Base-by-base conservation (phyloP, 2,888 invertebrate genomes). In the Pelosia muscerda region DNA sequence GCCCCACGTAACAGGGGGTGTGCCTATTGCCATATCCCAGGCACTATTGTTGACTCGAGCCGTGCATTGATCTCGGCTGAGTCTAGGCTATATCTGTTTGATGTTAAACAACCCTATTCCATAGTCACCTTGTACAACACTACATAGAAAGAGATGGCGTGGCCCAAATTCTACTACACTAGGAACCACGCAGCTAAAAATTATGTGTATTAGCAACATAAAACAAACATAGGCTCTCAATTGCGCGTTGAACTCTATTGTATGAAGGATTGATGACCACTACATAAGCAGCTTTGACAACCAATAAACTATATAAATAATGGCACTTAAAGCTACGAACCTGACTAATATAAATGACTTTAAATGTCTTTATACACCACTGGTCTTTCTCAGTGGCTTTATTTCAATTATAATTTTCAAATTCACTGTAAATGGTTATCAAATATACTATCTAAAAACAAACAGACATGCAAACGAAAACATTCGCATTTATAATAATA, bases 241-340 rank as follows among this genome's bases (percentile, higher is more conserved):
- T 34, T 84, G 87, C 90, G 86, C 90, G 90, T 90, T 90, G 85
- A 91, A 87, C 86, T 90, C 90, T 90, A 85, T 80, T 81, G 75
- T 83, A 77, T 49, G 68, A 65, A 68, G 59, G 66, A 25, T 56
- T 38, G 57, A 25, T 15, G 54, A 8, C 26, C 31, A 28, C 55
- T n/a, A 28, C 53, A 15, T 19, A 68, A 34, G 2, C 13, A 54
- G 0, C 61, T 74, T 63, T 42, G 11, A 55, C 65, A 28, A 28
- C 58, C 69, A 22, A 49, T 65, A 22, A 49, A 38, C 19, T 22
- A 15, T 57, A 57, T 22, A 11, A 57, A 34, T 31, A 31, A 19
- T 53, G 26, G 55, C 19, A 55, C 13, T 11, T 26, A 55, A 55
- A 25, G 55, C 26, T 23, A 25, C 5, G 5, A 55, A 54, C 25